Evolutionary conservation across 2,888 invertebrate species (phyloP).

Genomic region (Lepidonotus clava): DNA sequence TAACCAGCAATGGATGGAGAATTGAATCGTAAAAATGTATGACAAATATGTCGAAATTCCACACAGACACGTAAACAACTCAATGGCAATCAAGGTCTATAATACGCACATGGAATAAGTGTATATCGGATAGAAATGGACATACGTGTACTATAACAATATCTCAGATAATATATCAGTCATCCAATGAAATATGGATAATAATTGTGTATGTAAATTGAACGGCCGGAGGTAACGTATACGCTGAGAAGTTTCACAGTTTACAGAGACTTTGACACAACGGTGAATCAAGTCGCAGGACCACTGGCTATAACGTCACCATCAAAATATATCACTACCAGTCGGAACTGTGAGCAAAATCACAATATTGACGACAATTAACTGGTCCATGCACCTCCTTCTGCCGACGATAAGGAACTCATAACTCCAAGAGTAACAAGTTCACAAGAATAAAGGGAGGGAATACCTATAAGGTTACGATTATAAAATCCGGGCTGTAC

Average conservation of each 20-base stretch:
- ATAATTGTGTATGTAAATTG: background rate
- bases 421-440: no score
- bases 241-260: background rate
- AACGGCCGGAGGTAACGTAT: slow-evolving; percentile 2
- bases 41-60: slow-evolving; percentile 16
- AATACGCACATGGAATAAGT: background rate
- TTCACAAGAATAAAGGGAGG: no score
- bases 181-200: background rate
- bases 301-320: background rate
- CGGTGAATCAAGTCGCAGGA: background rate
- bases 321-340: slow-evolving; percentile 21
- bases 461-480: no score
- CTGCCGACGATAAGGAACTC: no score
- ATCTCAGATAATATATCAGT: background rate
- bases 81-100: background rate
- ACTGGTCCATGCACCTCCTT: no score
- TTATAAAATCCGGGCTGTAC: no score
- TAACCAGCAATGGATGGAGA: slow-evolving; percentile 7
- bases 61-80: background rate
- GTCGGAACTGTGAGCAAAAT: background rate
- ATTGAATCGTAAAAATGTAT: slow-evolving; percentile 18
- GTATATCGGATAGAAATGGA: slow-evolving; percentile 17
- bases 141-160: background rate
- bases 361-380: background rate
- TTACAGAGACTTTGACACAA: slow-evolving; percentile 23